A percentile compares a stretch with the other conserved stretches of the same genome.
These are phyloP conservation scores for Botrylloides violaceus DNA, from an alignment of 23 tunicate genomes.

Conservation along the genomic window DNA sequence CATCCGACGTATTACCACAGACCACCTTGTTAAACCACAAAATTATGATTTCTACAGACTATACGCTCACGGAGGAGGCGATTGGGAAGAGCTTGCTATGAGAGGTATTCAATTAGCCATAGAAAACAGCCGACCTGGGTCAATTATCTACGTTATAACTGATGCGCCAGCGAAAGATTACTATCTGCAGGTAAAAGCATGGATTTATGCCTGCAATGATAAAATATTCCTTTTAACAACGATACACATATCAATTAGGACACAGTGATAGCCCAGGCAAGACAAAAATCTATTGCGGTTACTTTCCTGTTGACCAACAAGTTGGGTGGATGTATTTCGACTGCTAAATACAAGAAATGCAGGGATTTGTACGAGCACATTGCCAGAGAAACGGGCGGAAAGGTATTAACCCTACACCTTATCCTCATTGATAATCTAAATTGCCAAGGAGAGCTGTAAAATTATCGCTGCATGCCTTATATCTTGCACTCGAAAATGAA, in stretches of 20 bases:
- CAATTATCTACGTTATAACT: constrained; percentile 65
- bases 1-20: no score
- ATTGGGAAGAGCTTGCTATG: constrained; percentile 53
- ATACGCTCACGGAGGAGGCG: constrained; percentile 74
- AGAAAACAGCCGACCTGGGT: constrained; percentile 66
- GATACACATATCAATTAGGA: constrained; percentile 38
- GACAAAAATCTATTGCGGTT: constrained; percentile 30
- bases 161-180: constrained; percentile 66
- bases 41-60: no score
- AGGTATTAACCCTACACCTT: no score
- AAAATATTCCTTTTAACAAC: no score
- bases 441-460: no score
- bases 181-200: constrained; percentile 32
- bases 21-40: no score
- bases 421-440: no score
- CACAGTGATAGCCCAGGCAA: constrained; percentile 71
- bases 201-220: no score
- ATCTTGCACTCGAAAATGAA: no score
- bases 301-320: constrained; percentile 64
- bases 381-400: constrained; percentile 65
- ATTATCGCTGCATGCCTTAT: no score
- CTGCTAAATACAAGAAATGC: constrained; percentile 18
- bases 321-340: constrained; percentile 8
- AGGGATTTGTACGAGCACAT: constrained; percentile 42
- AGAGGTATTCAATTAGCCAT: constrained; percentile 61